A percentile compares a stretch with the other conserved stretches of the same genome.
These are phyloP conservation scores for Ganaspis brasiliensis DNA, from an alignment of 2,888 invertebrate species.

Conservation along the genomic window DNA sequence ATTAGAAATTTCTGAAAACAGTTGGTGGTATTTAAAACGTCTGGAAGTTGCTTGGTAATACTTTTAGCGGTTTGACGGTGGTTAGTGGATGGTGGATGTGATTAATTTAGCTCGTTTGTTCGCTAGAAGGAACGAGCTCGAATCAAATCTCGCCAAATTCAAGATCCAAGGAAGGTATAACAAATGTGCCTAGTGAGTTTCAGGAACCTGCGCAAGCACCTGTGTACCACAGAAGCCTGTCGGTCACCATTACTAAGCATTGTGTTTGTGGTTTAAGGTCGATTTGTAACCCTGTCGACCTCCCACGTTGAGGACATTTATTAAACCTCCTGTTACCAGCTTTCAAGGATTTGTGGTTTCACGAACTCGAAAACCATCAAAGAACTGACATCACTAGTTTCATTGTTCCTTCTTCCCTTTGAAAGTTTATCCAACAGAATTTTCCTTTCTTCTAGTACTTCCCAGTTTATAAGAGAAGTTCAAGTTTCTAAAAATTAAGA, in stretches of 20 bases:
- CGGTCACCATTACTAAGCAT: slow-evolving; percentile 77
- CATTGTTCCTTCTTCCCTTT: background rate
- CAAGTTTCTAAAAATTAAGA: too few relatives aligned
- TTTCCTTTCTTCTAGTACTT: too few relatives aligned
- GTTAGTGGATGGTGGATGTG: slow-evolving; percentile 55
- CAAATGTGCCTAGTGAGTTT: slow-evolving; percentile 67
- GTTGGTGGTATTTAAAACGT: too few relatives aligned
- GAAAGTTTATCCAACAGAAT: background rate
- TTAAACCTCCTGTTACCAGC: slow-evolving; percentile 65
- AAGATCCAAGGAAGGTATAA: slow-evolving; percentile 60
- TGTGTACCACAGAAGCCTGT: slow-evolving; percentile 65
- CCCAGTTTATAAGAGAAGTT: too few relatives aligned
- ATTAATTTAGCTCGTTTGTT: slow-evolving; percentile 78
- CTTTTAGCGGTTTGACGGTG: slow-evolving; percentile 48
- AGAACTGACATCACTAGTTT: background rate
- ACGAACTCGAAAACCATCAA: slow-evolving; percentile 23
- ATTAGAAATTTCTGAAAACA: too few relatives aligned
- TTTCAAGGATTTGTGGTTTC: slow-evolving; percentile 55
- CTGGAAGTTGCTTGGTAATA: too few relatives aligned
- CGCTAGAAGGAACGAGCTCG: slow-evolving; percentile 66
- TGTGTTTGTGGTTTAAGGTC: slow-evolving; percentile 76
- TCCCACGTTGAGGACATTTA: slow-evolving; percentile 73
- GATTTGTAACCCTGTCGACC: slow-evolving; percentile 76
- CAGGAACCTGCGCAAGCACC: slow-evolving; percentile 58
- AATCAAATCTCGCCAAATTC: slow-evolving; percentile 72